Base-by-base conservation (phyloP, 2,113 vertebrate species). In the Nanorana parkeri region DNA sequence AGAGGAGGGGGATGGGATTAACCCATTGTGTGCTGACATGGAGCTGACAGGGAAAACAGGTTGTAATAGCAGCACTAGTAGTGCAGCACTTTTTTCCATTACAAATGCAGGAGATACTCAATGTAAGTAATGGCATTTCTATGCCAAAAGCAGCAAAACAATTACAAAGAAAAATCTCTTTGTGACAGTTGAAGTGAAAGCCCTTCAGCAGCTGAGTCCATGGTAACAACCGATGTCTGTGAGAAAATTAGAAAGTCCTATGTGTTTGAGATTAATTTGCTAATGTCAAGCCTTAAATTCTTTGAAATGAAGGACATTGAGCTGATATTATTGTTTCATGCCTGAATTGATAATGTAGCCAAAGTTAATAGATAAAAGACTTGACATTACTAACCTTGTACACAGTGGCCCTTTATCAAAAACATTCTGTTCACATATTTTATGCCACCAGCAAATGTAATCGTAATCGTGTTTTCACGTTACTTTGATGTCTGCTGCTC, bases 311-410 rank as follows among this genome's bases (percentile, higher is more conserved):
- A 81, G 79, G 79, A 20, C 68, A 55, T 52, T 72, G 47, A 17
- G 23, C 60, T 81, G 68, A 81, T 65, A 81, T 81, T 65, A 72
- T 64, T 63, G 79, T 69, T 21, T 47, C 54, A 29, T 24, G 36
- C 13, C 24, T 81, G 32, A 52, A 73, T 73, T 81, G 80, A 75
- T 81, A 81, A 65, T 81, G 80, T 54, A 66, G 47, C 17, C 51
- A 8, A 67, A 75, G 80, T 81, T 81, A 81, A 81, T 81, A 66
- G 26, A 74, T 67, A 81, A 66, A 41, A 75, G 47, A 52, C 17
- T 47, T 36, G 13, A 73, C 52, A 73, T 55, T 19, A 23, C 28
- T 73, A 63, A 55, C 68, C 79, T 73, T 81, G 68, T 61, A 55
- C 58, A 52, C 24, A 24, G 13, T 51, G 47, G 58, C 26, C 24